phyloP scores from a whole-genome alignment of 1,140 invertebrate species.

The Rhynchophorus ferrugineus region DNA sequence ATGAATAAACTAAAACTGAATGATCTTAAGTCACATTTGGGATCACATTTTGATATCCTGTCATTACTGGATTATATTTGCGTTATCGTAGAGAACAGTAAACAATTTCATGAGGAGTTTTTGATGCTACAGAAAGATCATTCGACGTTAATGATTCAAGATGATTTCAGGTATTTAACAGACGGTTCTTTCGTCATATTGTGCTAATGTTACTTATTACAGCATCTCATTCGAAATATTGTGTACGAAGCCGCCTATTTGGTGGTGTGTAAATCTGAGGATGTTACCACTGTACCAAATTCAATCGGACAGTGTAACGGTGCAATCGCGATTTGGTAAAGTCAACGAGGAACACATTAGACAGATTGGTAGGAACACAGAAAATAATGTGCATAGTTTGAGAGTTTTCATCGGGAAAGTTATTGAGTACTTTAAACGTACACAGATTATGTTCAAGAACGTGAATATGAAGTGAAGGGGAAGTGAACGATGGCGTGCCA shows the following conservation, averaged over 20 bases:
- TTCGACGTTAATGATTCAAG: neutral
- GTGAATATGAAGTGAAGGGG: neutral
- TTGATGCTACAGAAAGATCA: neutral
- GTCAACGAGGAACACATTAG: neutral
- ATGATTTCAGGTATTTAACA: slow-evolving; percentile 1
- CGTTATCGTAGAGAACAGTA: neutral
- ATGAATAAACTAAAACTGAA: neutral
- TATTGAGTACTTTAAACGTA: neutral
- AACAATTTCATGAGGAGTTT: neutral
- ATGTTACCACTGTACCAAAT: neutral
- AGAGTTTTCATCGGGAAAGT: neutral
- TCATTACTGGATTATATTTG: slow-evolving; percentile 1
- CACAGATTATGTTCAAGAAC: neutral
- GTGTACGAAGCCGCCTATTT: neutral
- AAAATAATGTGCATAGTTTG: neutral
- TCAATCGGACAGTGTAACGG: neutral
- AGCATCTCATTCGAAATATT: neutral
- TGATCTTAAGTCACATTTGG: neutral
- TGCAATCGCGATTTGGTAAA: neutral
- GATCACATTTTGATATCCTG: neutral
- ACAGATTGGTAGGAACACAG: neutral
- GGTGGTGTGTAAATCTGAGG: neutral
- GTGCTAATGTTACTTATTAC: no score
- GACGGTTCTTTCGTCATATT: no score
- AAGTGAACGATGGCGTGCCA: no score